Base-by-base conservation (phyloP, 2,797 vertebrate species). In the Orestias chungarensis region DNA sequence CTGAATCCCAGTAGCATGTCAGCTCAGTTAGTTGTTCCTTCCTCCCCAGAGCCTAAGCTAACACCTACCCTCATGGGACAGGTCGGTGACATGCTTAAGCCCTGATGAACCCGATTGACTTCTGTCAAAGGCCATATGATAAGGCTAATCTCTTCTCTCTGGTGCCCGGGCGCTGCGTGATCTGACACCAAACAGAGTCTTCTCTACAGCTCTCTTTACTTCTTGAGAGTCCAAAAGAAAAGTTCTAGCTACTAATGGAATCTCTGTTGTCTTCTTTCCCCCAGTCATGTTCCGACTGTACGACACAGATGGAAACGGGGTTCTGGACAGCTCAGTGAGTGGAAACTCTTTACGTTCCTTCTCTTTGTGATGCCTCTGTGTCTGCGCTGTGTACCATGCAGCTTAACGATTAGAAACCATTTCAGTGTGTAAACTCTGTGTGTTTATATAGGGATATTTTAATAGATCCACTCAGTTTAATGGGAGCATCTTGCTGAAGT, bases 221-320 rank as follows among this genome's bases (percentile, higher is more conserved):
- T 66, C 68, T 67, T 79, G 72, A 25, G 64, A 74, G 50, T 43
- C 27, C 69, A 67, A 11, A 17, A n/a, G 33, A 61, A n/a, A 38
- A n/a, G 20, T 5, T 44, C 46, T 33, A 46, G 71, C 67, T 17
- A 50, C 68, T 76, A 52, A 88, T 71, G 62, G 76, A 82, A 64
- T 80, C 83, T 84, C 71, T 87, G 67, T 46, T 90, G 70, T 91
- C 80, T 88, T 31, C 1, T 50, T 86, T 70, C 68, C 79, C 93
- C 33, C 86, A 98, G 97, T 98, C 89, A 98, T 98, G 96, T 99
- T 99, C 90, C 95, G 95, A 67, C 94, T 99, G 57, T 98, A 99
- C 0, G 97, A 99, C 61, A 96, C 96, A 0, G 97, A 98, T 82
- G 96, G 97, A 7, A 99, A 98, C 0, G 96, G 96, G 29, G 90